A percentile compares a stretch with the other conserved stretches of the same genome.
phyloP scores from a whole-genome alignment of 2,888 invertebrate species.

The Dinocampus coccinellae region DNA sequence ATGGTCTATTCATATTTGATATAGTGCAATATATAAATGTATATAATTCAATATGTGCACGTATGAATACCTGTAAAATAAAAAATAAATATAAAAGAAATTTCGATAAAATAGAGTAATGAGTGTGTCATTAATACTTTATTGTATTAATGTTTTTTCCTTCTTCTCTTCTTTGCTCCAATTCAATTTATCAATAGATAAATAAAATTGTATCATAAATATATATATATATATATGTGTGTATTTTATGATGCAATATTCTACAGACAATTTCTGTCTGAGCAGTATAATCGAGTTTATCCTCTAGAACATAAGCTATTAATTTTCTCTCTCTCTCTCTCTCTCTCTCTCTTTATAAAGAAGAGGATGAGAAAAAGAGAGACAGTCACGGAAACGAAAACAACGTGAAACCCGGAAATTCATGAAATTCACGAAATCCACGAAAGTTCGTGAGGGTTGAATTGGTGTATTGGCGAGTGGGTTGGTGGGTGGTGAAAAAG shows the following conservation, averaged over 20 bases:
- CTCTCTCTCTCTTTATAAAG: not conserved
- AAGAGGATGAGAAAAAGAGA: not conserved
- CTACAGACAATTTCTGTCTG: constrained; percentile 25
- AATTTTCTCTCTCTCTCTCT: constrained; percentile 17
- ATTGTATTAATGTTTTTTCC: too few relatives aligned
- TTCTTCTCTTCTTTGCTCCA: too few relatives aligned
- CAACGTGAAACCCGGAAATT: constrained; percentile 33
- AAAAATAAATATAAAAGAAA: not conserved
- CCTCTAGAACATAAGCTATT: constrained; percentile 27
- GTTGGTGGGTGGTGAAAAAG: constrained; percentile 10
- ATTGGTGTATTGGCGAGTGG: constrained; percentile 1
- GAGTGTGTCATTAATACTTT: too few relatives aligned
- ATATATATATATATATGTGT: not conserved
- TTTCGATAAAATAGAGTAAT: not conserved
- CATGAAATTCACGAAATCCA: constrained; percentile 33
- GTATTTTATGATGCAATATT: constrained; percentile 22
- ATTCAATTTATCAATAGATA: too few relatives aligned
- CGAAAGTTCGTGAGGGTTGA: constrained; percentile 1
- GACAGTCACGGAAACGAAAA: constrained; percentile 30
- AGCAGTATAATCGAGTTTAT: constrained; percentile 27
- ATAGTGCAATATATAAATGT: not conserved
- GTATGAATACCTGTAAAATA: not conserved
- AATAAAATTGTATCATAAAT: not conserved
- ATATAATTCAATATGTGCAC: not conserved
- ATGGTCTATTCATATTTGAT: constrained; percentile 2